Percentiles rank a stretch among this genome's conserved stretches.
Evolutionary conservation across 2,113 vertebrate genomes (phyloP).

Genomic region (Limnothrissa miodon): DNA sequence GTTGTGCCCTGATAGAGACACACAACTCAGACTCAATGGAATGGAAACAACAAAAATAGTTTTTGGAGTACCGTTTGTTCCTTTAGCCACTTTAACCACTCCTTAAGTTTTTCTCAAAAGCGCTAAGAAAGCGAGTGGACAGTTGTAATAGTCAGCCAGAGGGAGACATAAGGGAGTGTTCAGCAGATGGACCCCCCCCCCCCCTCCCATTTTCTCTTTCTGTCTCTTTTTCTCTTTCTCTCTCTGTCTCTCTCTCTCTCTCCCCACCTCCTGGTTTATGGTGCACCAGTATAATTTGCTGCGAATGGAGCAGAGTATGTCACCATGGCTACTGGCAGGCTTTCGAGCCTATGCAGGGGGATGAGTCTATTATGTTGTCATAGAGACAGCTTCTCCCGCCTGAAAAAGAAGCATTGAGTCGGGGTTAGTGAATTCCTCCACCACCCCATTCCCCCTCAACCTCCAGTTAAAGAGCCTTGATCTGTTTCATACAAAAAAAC

Average conservation of each 20-base stretch:
- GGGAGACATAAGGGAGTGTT: neutral
- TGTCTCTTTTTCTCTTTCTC: slow-evolving; percentile 22
- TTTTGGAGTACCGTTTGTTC: neutral
- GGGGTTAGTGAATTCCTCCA: neutral
- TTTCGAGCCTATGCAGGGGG: slow-evolving; percentile 45
- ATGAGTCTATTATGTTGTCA: slow-evolving; percentile 56
- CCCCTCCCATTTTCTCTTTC: neutral
- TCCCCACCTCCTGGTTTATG: slow-evolving; percentile 25
- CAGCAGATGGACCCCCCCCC: neutral
- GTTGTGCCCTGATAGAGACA: neutral
- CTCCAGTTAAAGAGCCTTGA: neutral
- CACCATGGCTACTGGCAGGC: slow-evolving; percentile 59
- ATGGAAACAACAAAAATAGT: neutral
- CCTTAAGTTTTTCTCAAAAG: neutral
- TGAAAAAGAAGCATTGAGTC: slow-evolving; percentile 34
- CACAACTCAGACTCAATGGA: too few relatives aligned
- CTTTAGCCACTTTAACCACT: neutral
- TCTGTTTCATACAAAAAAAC: neutral
- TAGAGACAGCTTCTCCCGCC: slow-evolving; percentile 54
- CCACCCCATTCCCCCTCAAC: too few relatives aligned
- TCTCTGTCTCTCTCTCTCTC: slow-evolving; percentile 25
- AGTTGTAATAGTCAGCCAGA: neutral
- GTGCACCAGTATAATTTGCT: slow-evolving; percentile 44
- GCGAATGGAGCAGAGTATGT: slow-evolving; percentile 53
- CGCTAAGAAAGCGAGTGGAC: neutral